Percentiles rank a stretch among this genome's conserved stretches.
phyloP scores from a whole-genome alignment of 1,140 invertebrate genomes.

The Drosophila ananassae region DNA sequence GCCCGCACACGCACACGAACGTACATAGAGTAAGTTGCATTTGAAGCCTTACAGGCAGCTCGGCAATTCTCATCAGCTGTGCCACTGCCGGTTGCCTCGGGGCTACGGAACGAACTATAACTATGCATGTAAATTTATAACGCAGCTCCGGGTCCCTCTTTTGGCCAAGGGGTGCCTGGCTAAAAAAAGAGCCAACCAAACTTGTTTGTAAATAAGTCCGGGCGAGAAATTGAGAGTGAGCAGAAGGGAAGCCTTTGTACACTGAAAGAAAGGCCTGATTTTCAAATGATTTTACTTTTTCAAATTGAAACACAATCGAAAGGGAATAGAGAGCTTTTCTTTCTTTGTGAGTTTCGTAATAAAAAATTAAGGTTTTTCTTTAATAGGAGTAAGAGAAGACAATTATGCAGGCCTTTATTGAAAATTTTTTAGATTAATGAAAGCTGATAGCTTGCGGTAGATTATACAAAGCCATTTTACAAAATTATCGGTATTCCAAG shows the following conservation, averaged over 20 bases:
- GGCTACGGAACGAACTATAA: constrained; percentile 42
- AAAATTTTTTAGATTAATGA: no score
- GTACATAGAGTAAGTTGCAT: constrained; percentile 51
- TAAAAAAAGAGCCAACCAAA: constrained; percentile 40
- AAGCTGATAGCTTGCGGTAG: no score
- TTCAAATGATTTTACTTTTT: neutral
- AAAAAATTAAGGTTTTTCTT: no score
- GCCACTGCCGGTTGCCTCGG: constrained; percentile 35
- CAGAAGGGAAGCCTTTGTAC: constrained; percentile 13
- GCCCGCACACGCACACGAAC: neutral
- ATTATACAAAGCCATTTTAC: no score
- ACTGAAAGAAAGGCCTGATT: constrained; percentile 6
- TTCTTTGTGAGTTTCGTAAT: no score
- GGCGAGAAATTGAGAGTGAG: constrained; percentile 43
- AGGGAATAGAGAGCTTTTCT: no score
- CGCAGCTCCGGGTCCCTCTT: constrained; percentile 15
- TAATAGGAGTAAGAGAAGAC: no score
- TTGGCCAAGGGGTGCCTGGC: neutral
- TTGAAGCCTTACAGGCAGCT: constrained; percentile 51
- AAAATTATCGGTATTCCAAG: neutral
- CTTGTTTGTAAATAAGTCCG: constrained; percentile 69
- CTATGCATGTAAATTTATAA: constrained; percentile 75
- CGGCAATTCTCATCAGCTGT: constrained; percentile 58
- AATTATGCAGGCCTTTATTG: no score
- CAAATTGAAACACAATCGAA: no score